Base-by-base conservation (phyloP, 2,797 vertebrate species). In the Gorsachius magnificus region DNA sequence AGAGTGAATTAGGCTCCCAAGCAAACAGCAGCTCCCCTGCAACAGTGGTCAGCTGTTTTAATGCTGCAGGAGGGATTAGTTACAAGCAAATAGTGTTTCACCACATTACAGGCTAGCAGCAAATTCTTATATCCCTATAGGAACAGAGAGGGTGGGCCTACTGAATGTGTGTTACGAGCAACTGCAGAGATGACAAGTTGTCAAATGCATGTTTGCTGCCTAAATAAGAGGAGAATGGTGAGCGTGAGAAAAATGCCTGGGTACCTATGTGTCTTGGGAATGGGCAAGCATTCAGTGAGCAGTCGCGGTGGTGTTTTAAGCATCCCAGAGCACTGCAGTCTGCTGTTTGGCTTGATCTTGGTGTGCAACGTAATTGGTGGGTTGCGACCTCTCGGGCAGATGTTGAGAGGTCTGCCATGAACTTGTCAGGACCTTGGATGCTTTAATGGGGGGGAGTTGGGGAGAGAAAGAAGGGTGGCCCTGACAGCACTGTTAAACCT, bases 231-330 rank as follows among this genome's bases (percentile, higher is more conserved):
- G n/a, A 21, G 35, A 66, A 63, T 13, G 9, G 38, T 72, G 63
- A 87, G 15, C 24, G 13, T 35, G n/a, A 61, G 45, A 10, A 57
- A 36, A 91, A 53, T 11, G 5, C 18, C 14, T 36, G 5, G 28
- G 6, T 28, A 6, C 1, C 1, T 64, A 11, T 5, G 3, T 38
- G 20, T 26, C 26, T 28, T 65, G 70, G 29, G 46, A 65, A 68
- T 2, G 19, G 2, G 1, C 18, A 50, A 53, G 20, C 16, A 5
- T 29, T 56, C 61, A 10, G 22, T 24, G 36, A 78, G 54, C 31
- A 21, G n/a, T 36, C 0, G 0, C 2, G 5, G 22, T 26, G 43
- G 17, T 61, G 43, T 36, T 66, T 43, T 68, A 48, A 80, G 48
- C 46, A 25, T 28, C 31, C 21, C 36, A 16, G 57, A 50, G 21